Evolutionary conservation across 2,113 vertebrate genomes (phyloP), one percentile per base, ranked within the genome.

Genomic region (Sialia sialis): DNA sequence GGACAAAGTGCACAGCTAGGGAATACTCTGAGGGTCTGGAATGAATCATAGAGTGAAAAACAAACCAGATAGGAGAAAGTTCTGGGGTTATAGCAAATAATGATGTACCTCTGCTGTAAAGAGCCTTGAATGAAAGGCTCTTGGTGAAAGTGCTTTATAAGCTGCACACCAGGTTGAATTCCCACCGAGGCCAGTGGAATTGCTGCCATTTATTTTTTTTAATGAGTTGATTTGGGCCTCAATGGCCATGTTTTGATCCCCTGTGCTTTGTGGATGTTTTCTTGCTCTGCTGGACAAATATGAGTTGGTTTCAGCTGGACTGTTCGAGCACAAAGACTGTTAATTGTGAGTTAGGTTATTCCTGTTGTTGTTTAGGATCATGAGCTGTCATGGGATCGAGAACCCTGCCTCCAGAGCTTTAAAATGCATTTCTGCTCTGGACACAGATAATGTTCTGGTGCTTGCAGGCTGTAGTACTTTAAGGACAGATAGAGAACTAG

Each of bases 61-160:
- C 85, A 91, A 79, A 74, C 27, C 41, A 52, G 89, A 89, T 19
- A 52, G 66, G 34, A 55, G 34, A 85, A 89, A 39, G 69, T 80
- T 92, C 76, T 96, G 74, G 76, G 69, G 79, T 91, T 91, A 73
- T 10, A 84, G 63, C 82, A 59, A 89, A 70, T 92, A 96, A 90
- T 51, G 77, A 90, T 93, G 74, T 62, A 38, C 51, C 46, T 86
- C 56, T 93, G 68, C 34, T 84, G 63, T n/a, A 52, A 81, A 64
- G 69, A 49, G 76, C 52, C 63, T 84, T 7, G 2, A 69, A 66
- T 58, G 73, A 92, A 95, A 93, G 81, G 81, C 70, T n/a, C 55
- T 77, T 84, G 84, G 79, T 60, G 60, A 26, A 92, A 87, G 72
- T 66, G 74, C 68, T 89, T 84, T 89, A 56, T 84, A 72, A 93